Conservation (phyloP, 1,140 invertebrate species). For the Acromyrmex charruanus region DNA sequence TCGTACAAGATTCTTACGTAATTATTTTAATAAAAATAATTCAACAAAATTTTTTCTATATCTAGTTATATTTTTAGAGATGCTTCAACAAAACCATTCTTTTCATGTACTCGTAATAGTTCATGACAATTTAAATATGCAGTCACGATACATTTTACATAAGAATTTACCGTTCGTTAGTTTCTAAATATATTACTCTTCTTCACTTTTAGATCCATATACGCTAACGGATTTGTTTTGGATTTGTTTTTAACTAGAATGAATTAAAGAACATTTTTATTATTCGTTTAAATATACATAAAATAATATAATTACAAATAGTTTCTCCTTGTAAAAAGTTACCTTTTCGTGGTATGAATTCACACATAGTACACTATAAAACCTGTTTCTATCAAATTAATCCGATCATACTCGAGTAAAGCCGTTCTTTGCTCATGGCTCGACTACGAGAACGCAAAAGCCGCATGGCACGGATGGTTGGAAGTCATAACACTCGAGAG, state of each 20-base stretch:
- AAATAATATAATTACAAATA: not conserved
- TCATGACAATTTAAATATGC: not conserved
- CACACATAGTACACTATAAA: not conserved
- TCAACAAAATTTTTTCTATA: too few species aligned
- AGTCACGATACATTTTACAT: not conserved
- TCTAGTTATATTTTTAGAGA: too few species aligned
- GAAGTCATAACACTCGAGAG: conserved; percentile 26
- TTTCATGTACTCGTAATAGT: too few species aligned
- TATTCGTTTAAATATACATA: not conserved
- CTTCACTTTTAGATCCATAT: not conserved
- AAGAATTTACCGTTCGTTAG: not conserved
- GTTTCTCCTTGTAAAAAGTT: not conserved
- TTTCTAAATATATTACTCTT: too few species aligned
- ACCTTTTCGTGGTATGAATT: not conserved
- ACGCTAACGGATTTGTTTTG: not conserved
- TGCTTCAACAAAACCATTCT: too few species aligned
- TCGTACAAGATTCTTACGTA: too few species aligned
- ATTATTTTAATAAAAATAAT: too few species aligned
- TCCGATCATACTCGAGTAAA: conserved; percentile 42
- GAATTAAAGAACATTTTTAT: not conserved
- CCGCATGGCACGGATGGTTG: conserved; percentile 33
- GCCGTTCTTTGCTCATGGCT: not conserved
- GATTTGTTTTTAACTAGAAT: not conserved
- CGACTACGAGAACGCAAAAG: conserved; percentile 21
- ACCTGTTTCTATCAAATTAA: conserved; percentile 40